Percentiles rank a stretch among this genome's conserved stretches.
Evolutionary conservation across 64 coral and sea anemone genomes (phyloP).

Genomic region (Catalaphyllia jardinei): DNA sequence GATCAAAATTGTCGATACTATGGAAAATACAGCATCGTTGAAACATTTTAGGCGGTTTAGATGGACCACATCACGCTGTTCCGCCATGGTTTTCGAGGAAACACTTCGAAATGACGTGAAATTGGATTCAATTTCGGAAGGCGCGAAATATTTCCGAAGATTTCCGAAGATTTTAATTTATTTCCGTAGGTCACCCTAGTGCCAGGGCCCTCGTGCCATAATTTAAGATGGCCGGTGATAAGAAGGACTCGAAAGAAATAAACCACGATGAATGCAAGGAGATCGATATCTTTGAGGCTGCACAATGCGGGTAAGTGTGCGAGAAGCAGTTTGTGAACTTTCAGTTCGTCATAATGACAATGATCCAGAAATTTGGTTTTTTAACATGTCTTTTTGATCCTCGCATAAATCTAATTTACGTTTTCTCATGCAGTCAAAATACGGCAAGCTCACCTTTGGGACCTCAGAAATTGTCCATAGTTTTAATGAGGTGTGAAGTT

Average conservation of each 20-base stretch:
- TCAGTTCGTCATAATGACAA: background rate
- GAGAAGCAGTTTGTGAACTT: background rate
- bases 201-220: background rate
- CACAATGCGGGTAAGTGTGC: constrained; percentile 75
- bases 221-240: constrained; percentile 78
- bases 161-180: background rate
- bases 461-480: no score
- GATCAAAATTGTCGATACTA: constrained; percentile 95
- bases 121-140: background rate
- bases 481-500: no score
- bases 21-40: constrained; percentile 97
- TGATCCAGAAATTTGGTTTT: background rate
- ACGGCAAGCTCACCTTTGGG: no score
- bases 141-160: background rate
- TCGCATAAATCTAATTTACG: no score
- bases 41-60: constrained; percentile 87
- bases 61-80: constrained; percentile 83
- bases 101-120: constrained; percentile 41
- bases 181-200: background rate
- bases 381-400: background rate
- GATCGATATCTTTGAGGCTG: constrained; percentile 85
- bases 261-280: constrained; percentile 48
- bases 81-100: constrained; percentile 61
- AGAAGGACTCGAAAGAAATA: constrained; percentile 29
- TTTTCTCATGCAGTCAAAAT: no score